Evolutionary conservation across 2,113 vertebrate genomes (phyloP).

Genomic region (Carlito syrichta): DNA sequence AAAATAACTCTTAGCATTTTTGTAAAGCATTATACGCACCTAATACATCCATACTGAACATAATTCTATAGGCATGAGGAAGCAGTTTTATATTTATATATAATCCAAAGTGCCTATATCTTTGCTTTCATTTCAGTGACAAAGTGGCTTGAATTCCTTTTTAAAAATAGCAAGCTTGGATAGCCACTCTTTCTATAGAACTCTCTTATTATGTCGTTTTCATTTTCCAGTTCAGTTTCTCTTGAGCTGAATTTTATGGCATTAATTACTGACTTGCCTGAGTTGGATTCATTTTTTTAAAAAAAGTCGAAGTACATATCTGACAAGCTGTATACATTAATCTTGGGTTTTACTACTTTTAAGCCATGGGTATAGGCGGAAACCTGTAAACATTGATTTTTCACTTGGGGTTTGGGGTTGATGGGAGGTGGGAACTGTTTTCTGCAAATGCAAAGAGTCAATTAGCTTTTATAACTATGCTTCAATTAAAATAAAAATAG

Average conservation of each 20-base stretch:
- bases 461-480: conserved; percentile 56
- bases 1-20: background rate
- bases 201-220: background rate
- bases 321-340: conserved; percentile 51
- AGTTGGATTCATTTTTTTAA: conserved; percentile 33
- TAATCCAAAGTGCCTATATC: background rate
- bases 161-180: background rate
- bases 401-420: conserved; percentile 28
- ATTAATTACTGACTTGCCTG: conserved; percentile 46
- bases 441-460: conserved; percentile 42
- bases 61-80: background rate
- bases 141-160: conserved; percentile 5
- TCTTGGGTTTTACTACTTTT: background rate
- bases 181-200: background rate
- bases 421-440: conserved; percentile 28
- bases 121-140: conserved; percentile 32
- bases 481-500: conserved; percentile 65
- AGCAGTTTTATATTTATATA: background rate
- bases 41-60: background rate
- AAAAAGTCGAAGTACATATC: background rate
- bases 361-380: background rate
- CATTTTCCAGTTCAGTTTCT: conserved; percentile 63
- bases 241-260: conserved; percentile 59
- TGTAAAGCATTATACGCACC: background rate
- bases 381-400: conserved; percentile 25